phyloP scores from a whole-genome alignment of 2,797 vertebrate species.

The Hyperoplus lanceolatus region DNA sequence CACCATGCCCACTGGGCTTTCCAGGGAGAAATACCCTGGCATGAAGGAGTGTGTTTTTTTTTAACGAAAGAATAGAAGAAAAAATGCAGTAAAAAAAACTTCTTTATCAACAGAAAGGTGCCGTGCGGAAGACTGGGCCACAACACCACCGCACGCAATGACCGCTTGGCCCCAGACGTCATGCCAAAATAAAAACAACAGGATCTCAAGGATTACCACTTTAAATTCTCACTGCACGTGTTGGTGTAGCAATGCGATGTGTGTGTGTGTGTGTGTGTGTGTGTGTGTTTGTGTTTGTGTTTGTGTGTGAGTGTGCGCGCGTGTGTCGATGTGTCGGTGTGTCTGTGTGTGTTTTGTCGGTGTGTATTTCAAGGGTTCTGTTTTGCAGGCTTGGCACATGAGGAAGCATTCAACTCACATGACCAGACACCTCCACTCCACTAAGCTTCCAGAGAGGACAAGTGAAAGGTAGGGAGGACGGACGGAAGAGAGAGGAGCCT shows the following conservation, averaged over 20 bases:
- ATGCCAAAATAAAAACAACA: conserved; percentile 52
- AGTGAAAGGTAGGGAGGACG: conserved; percentile 46
- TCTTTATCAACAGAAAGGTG: conserved; percentile 4
- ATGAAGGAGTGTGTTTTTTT: not conserved
- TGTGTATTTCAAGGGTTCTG: conserved; percentile 40
- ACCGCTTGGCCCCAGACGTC: conserved; percentile 5
- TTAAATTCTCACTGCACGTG: conserved; percentile 54
- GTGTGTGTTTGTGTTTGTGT: not conserved
- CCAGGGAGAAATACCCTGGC: conserved; percentile 3
- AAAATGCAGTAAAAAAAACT: not conserved
- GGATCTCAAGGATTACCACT: conserved; percentile 55
- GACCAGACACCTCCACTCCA: conserved; percentile 49
- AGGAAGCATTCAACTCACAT: conserved; percentile 60
- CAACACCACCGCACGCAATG: not conserved
- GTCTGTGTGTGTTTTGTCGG: conserved; percentile 35
- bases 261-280: conserved; percentile 17
- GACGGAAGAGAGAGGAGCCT: conserved; percentile 14
- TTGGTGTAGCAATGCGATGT: not conserved
- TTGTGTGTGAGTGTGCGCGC: not conserved
- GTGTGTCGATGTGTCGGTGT: not conserved
- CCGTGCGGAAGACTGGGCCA: not conserved
- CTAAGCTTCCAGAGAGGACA: conserved; percentile 60
- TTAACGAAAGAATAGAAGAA: not conserved
- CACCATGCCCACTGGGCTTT: not conserved
- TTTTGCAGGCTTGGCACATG: conserved; percentile 62